Conservation (phyloP, 2,797 vertebrate genomes). For the Naso thynnoides region DNA sequence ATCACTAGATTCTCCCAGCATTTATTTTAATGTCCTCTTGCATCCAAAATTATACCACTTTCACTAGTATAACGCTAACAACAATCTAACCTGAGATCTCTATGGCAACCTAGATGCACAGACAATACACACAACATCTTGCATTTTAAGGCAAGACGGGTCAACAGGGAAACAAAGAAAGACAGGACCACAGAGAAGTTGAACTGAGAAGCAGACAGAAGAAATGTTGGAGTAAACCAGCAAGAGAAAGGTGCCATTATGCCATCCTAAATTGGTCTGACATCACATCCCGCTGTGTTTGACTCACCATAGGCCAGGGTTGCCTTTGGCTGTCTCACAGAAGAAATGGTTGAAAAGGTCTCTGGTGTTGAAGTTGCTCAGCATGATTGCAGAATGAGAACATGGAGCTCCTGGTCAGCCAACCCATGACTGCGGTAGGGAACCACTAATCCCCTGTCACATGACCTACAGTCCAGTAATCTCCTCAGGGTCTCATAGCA, state of each 20-base stretch:
- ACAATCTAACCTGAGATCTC: neutral
- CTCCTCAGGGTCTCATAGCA: conserved; percentile 81
- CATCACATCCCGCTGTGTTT: neutral
- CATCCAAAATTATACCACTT: neutral
- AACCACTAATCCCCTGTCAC: conserved; percentile 85
- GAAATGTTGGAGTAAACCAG: neutral
- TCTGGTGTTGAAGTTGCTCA: conserved; percentile 88
- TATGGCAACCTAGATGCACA: neutral
- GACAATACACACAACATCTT: neutral
- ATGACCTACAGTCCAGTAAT: conserved; percentile 85
- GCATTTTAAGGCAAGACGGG: neutral
- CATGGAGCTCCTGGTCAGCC: conserved; percentile 69
- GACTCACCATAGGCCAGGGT: conserved; percentile 87
- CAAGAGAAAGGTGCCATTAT: conserved; percentile 9
- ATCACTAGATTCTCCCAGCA: neutral
- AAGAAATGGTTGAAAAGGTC: conserved; percentile 88
- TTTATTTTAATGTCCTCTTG: neutral
- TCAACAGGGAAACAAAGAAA: conserved; percentile 5
- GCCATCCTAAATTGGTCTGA: conserved; percentile 1
- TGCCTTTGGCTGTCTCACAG: conserved; percentile 87
- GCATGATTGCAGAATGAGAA: conserved; percentile 82
- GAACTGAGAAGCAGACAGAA: neutral
- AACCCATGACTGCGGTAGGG: conserved; percentile 81
- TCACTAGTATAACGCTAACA: neutral
- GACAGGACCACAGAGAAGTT: conserved; percentile 7